phyloP scores from a whole-genome alignment of 2,113 vertebrate species.

The Cynoglossus semilaevis region DNA sequence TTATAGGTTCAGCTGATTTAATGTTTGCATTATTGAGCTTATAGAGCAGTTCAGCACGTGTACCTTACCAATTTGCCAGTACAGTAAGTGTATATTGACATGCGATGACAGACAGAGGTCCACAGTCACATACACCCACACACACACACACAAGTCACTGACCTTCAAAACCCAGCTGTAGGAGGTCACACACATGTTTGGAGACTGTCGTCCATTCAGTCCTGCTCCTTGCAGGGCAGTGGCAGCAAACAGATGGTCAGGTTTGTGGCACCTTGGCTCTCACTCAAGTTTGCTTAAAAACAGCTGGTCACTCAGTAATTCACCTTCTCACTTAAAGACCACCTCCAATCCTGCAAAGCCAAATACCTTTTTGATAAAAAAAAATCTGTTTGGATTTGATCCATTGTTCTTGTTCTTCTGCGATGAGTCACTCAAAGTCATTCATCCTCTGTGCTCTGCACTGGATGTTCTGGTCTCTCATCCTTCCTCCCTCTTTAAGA shows the following conservation, averaged over 20 bases:
- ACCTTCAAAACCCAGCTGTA: conserved; percentile 51
- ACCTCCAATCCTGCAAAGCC: conserved; percentile 15
- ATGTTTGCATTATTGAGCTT: no score
- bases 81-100: neutral
- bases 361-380: conserved; percentile 15
- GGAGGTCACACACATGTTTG: conserved; percentile 43
- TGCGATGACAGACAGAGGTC: neutral
- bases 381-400: conserved; percentile 8
- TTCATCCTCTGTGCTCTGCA: conserved; percentile 39
- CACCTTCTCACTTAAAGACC: neutral
- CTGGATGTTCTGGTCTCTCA: conserved; percentile 38
- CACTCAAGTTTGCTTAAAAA: conserved; percentile 40
- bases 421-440: conserved; percentile 23
- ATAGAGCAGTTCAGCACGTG: no score
- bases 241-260: conserved; percentile 69
- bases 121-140: neutral
- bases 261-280: conserved; percentile 39
- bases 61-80: no score
- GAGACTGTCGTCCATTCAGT: conserved; percentile 56
- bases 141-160: conserved; percentile 9
- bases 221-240: conserved; percentile 51
- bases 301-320: conserved; percentile 37
- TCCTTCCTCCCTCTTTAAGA: conserved; percentile 45
- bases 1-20: no score
- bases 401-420: conserved; percentile 9